A percentile compares a stretch with the other conserved stretches of the same genome.
Evolutionary conservation across 2,888 invertebrate species (phyloP).

Genomic region (Charanyca ferruginea): DNA sequence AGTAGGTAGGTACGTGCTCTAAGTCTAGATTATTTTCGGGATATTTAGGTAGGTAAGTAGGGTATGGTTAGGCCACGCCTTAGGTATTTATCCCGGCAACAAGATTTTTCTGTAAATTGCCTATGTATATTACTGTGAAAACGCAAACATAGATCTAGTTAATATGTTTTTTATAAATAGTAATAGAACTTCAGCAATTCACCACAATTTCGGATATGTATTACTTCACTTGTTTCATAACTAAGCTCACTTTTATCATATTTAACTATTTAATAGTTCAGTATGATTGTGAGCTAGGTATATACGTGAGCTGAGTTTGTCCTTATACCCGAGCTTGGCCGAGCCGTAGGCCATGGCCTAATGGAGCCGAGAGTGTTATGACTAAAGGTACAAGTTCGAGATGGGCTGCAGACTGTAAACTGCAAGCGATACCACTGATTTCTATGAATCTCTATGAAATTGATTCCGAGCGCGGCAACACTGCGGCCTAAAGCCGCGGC

Average conservation of each 20-base stretch:
- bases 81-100: constrained; percentile 22
- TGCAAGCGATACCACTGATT: no score
- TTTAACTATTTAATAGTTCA: background rate
- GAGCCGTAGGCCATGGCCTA: no score
- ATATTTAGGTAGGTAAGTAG: constrained; percentile 40
- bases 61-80: constrained; percentile 48
- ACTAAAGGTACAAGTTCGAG: no score
- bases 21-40: constrained; percentile 61
- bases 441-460: no score
- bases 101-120: constrained; percentile 23
- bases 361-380: no score
- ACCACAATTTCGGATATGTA: background rate
- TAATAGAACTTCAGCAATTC: background rate
- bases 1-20: constrained; percentile 56
- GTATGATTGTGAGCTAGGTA: no score
- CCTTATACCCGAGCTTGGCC: no score
- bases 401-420: no score
- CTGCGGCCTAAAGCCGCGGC: no score
- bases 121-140: constrained; percentile 51
- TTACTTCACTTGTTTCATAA: no score
- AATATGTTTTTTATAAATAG: background rate
- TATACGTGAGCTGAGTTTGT: background rate
- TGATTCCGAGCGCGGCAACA: no score
- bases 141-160: constrained; percentile 6
- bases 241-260: no score